phyloP scores from a whole-genome alignment of 1,140 invertebrate genomes.

The Camponotus pennsylvanicus region DNA sequence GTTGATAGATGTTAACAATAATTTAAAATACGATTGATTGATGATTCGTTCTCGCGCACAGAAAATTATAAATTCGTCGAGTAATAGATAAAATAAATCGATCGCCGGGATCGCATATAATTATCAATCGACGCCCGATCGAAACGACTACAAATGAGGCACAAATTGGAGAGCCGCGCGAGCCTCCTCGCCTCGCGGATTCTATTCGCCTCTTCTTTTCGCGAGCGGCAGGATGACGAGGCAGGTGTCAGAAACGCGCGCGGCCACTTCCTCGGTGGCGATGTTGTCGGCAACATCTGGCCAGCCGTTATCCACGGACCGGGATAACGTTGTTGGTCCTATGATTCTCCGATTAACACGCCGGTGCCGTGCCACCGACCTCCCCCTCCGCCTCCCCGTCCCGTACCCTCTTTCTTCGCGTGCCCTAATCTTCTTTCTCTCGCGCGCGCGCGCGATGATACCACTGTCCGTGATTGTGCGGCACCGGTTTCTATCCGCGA shows the following conservation, averaged over 20 bases:
- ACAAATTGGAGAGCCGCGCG: constrained; percentile 76
- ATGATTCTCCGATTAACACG: constrained; percentile 80
- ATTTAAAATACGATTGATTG: background rate
- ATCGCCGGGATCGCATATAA: background rate
- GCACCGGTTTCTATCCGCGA: constrained; percentile 42
- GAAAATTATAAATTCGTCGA: background rate
- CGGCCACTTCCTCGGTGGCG: constrained; percentile 79
- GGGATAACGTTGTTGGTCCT: constrained; percentile 74
- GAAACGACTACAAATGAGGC: constrained; percentile 72
- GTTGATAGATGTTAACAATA: background rate
- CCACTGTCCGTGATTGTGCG: constrained; percentile 41
- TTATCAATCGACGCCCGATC: background rate
- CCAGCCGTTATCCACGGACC: constrained; percentile 79
- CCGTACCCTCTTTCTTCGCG: background rate
- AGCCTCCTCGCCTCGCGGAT: constrained; percentile 1
- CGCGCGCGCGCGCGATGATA: constrained; percentile 48
- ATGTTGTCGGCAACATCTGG: constrained; percentile 78
- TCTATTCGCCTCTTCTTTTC: constrained; percentile 28
- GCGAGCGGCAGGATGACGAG: constrained; percentile 77
- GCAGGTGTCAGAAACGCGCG: constrained; percentile 80
- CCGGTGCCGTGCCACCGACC: background rate
- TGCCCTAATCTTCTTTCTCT: constrained; percentile 16
- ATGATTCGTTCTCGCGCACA: background rate
- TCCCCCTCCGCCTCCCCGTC: background rate
- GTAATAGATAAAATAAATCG: background rate